A percentile compares a stretch with the other conserved stretches of the same genome.
Conservation (phyloP, 2,113 vertebrate species). For the Mormyrus iriodes region DNA sequence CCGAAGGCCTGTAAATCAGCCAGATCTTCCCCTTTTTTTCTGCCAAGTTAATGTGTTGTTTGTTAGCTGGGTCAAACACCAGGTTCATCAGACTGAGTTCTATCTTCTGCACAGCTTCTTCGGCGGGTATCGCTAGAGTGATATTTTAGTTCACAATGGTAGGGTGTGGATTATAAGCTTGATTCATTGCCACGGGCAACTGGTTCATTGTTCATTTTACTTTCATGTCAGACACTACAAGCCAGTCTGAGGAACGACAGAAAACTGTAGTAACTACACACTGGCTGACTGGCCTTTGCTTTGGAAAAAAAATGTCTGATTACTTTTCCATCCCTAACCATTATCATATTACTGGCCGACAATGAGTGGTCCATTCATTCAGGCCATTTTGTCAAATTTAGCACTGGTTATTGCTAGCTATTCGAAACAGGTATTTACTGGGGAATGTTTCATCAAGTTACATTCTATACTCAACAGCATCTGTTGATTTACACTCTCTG, state of each 20-base stretch:
- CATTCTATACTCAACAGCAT: slow-evolving; percentile 11
- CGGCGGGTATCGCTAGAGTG: neutral
- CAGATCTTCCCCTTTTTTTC: neutral
- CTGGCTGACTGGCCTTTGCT: neutral
- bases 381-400: neutral
- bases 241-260: neutral
- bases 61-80: neutral
- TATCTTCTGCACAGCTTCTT: neutral
- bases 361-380: neutral
- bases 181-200: neutral
- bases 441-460: neutral
- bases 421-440: neutral
- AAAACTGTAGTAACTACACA: neutral
- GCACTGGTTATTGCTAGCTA: neutral
- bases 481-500: neutral
- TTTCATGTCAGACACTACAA: neutral
- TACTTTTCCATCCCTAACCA: neutral
- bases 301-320: neutral
- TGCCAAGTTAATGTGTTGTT: neutral
- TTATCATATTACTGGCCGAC: neutral
- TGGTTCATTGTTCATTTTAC: neutral
- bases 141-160: neutral
- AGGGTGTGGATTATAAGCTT: neutral
- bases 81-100: neutral
- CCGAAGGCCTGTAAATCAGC: neutral